Percentiles rank a stretch among this genome's conserved stretches.
phyloP scores from a whole-genome alignment of 1,140 invertebrate genomes.

The Bilobella aurantiaca region DNA sequence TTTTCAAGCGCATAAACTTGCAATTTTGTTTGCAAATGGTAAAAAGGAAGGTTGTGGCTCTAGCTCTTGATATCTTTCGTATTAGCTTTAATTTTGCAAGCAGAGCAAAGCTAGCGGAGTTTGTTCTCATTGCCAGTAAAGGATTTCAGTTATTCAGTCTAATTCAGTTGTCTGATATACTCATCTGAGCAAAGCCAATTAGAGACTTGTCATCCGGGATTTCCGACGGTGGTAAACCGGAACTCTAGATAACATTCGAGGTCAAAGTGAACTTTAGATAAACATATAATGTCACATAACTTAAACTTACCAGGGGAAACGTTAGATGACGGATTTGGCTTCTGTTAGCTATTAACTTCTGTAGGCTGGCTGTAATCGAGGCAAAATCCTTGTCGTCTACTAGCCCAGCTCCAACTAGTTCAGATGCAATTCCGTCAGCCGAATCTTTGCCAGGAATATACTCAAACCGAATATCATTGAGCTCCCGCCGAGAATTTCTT shows the following conservation, averaged over 20 bases:
- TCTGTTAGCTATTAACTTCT: constrained; percentile 70
- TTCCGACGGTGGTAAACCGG: constrained; percentile 66
- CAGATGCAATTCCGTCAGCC: constrained; percentile 83
- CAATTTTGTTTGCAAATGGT: no score
- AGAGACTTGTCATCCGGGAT: constrained; percentile 84
- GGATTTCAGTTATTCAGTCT: background rate
- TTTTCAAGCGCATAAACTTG: no score
- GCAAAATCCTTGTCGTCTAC: constrained; percentile 83
- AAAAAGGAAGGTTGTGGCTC: no score
- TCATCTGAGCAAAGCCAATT: constrained; percentile 92
- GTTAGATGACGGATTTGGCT: constrained; percentile 59
- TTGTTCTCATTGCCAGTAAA: background rate
- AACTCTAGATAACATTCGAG: constrained; percentile 51
- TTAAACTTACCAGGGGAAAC: constrained; percentile 72
- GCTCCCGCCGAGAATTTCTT: constrained; percentile 75
- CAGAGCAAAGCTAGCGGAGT: no score
- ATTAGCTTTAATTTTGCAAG: no score
- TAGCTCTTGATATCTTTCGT: no score
- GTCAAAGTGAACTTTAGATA: background rate
- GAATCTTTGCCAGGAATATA: constrained; percentile 84
- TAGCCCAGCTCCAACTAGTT: constrained; percentile 85
- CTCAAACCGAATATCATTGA: constrained; percentile 97
- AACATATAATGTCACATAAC: background rate
- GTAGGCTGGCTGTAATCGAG: constrained; percentile 81
- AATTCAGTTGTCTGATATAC: constrained; percentile 62